phyloP scores from a whole-genome alignment of 1,140 invertebrate species.

The Drosophila pachea region DNA sequence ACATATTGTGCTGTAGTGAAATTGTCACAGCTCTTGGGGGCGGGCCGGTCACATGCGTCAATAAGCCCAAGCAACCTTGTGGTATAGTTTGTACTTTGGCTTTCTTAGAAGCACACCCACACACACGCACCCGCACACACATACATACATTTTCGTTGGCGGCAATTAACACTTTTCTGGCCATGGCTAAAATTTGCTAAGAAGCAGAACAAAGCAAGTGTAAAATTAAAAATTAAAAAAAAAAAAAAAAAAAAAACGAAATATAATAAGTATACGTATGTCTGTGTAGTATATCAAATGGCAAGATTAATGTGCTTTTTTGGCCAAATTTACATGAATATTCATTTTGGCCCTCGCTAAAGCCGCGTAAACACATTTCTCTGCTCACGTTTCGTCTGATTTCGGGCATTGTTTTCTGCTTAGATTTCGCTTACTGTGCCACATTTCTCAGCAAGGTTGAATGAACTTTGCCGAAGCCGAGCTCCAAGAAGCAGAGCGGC shows the following conservation, averaged over 20 bases:
- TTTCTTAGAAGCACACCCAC: not conserved
- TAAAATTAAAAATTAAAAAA: too few species aligned
- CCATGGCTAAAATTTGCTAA: conserved; percentile 1
- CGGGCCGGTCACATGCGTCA: conserved; percentile 34
- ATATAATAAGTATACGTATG: not conserved
- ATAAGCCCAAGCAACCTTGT: conserved; percentile 14
- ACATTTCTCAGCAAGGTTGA: conserved; percentile 53
- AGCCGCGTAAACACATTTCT: conserved; percentile 52
- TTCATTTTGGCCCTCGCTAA: conserved; percentile 41
- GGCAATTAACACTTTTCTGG: conserved; percentile 21
- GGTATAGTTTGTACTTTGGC: conserved; percentile 10
- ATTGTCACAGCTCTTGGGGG: conserved; percentile 8
- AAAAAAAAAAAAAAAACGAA: too few species aligned
- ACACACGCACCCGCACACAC: too few species aligned
- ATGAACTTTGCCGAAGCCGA: conserved; percentile 46
- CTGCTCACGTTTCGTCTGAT: conserved; percentile 7
- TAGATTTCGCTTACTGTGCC: conserved; percentile 33
- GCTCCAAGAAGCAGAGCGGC: not conserved
- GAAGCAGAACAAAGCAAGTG: conserved; percentile 5
- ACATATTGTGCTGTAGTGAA: conserved; percentile 23
- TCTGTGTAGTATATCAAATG: conserved; percentile 3
- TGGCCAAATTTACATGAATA: conserved; percentile 36
- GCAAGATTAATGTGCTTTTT: conserved; percentile 41
- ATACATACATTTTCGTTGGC: not conserved
- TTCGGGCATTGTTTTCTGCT: conserved; percentile 23